phyloP scores from a whole-genome alignment of 2,113 vertebrate species.

The Abramis brama region DNA sequence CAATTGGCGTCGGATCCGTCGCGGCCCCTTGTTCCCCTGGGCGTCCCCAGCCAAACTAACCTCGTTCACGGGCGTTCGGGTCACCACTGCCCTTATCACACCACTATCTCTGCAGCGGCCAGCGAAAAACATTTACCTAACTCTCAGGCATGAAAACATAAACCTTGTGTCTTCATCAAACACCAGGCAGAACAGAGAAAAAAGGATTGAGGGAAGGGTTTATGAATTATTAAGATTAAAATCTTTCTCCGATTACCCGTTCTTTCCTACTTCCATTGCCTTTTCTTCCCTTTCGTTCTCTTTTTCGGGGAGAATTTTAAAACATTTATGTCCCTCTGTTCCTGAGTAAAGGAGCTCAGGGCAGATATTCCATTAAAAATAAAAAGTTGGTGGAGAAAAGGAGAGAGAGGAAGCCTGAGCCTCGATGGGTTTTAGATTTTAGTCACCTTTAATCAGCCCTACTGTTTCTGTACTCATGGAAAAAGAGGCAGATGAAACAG shows the following conservation, averaged over 20 bases:
- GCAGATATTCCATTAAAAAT: constrained; percentile 85
- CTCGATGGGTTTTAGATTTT: constrained; percentile 70
- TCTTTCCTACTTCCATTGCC: constrained; percentile 74
- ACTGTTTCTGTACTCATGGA: constrained; percentile 70
- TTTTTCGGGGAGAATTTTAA: constrained; percentile 77
- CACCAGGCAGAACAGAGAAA: constrained; percentile 76
- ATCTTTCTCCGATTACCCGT: constrained; percentile 82
- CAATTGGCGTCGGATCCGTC: constrained; percentile 56
- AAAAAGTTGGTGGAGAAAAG: constrained; percentile 68
- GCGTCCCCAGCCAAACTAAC: constrained; percentile 64
- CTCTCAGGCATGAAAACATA: constrained; percentile 68
- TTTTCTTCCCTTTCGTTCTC: constrained; percentile 67
- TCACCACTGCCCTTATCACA: constrained; percentile 66
- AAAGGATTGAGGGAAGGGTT: constrained; percentile 76
- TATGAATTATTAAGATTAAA: constrained; percentile 89
- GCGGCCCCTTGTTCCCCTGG: constrained; percentile 57
- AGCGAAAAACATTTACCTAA: constrained; percentile 65
- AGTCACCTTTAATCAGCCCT: constrained; percentile 77
- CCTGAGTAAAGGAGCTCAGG: constrained; percentile 79
- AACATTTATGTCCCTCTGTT: constrained; percentile 84
- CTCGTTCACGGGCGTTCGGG: constrained; percentile 65
- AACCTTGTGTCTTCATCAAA: constrained; percentile 81
- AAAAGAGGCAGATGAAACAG: constrained; percentile 77
- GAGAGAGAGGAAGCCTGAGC: constrained; percentile 60
- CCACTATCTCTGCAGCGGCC: constrained; percentile 62